phyloP scores from a whole-genome alignment of 2,113 vertebrate genomes.

The Ciconia maguari region DNA sequence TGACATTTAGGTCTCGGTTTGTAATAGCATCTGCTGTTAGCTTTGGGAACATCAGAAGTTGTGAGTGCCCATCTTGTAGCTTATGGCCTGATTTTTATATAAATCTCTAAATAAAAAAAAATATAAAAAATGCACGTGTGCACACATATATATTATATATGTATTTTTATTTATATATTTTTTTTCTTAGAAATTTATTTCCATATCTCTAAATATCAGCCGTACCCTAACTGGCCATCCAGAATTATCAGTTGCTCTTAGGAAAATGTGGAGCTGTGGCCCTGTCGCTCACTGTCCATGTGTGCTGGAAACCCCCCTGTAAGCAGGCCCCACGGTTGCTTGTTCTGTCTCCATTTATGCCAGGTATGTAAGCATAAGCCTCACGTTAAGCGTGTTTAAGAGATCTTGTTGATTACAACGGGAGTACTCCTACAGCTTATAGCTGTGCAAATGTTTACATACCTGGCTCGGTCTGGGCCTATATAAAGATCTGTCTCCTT shows the following conservation, averaged over 20 bases:
- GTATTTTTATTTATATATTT: not conserved
- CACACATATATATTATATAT: not conserved
- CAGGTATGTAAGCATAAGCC: constrained; percentile 50
- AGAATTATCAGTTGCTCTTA: not conserved
- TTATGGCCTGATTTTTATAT: not conserved
- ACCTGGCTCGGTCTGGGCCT: constrained; percentile 24
- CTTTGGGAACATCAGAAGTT: not conserved
- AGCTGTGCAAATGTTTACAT: constrained; percentile 56
- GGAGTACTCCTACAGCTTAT: constrained; percentile 29
- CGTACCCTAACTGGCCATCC: not conserved
- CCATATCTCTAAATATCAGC: not conserved
- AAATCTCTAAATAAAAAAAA: not conserved
- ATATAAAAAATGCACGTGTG: not conserved
- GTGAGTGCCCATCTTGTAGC: not conserved
- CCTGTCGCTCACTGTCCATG: accelerated
- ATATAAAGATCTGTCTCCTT: constrained; percentile 37
- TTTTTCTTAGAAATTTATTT: not conserved
- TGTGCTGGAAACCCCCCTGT: not conserved
- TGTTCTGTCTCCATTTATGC: constrained; percentile 19
- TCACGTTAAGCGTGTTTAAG: constrained; percentile 10
- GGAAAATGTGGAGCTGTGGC: not conserved
- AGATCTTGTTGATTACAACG: constrained; percentile 30
- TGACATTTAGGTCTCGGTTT: constrained; percentile 39
- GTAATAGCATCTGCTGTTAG: not conserved
- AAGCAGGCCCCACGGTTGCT: not conserved